A percentile compares a stretch with the other conserved stretches of the same genome.
Evolutionary conservation across 2,113 vertebrate genomes (phyloP).

Genomic region (Motacilla alba): DNA sequence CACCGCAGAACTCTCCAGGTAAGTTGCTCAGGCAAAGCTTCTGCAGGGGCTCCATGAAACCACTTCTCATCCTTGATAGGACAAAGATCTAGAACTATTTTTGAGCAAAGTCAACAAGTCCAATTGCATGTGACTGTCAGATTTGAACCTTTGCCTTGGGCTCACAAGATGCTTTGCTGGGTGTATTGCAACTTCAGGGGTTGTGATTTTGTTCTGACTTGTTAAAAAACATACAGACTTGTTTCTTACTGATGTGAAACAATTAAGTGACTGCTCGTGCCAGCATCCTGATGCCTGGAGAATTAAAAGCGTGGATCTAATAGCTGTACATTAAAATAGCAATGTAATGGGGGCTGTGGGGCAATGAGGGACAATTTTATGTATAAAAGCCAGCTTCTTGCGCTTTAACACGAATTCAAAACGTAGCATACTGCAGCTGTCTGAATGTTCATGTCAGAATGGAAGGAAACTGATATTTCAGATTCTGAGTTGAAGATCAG

Average conservation of each 20-base stretch:
- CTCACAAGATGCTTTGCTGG: background rate
- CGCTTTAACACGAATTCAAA: background rate
- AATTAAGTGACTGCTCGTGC: background rate
- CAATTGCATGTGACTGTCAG: background rate
- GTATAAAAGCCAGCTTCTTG: background rate
- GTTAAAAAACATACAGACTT: background rate
- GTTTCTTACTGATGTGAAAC: background rate
- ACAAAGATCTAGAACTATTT: background rate
- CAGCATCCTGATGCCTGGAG: background rate
- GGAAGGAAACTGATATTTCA: background rate
- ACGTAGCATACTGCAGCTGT: background rate
- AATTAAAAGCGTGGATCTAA: background rate
- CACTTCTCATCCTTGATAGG: background rate
- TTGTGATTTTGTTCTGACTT: conserved; percentile 22
- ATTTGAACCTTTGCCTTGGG: background rate
- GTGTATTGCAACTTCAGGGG: background rate
- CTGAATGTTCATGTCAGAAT: background rate
- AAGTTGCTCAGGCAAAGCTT: background rate
- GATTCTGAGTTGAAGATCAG: background rate
- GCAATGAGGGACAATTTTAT: background rate
- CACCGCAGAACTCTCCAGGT: conserved; percentile 98
- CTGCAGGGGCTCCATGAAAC: background rate
- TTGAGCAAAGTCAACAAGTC: background rate
- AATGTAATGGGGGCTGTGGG: background rate
- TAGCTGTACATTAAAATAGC: background rate